Conservation (phyloP, 2,113 vertebrate species). For the Panthera tigris region DNA sequence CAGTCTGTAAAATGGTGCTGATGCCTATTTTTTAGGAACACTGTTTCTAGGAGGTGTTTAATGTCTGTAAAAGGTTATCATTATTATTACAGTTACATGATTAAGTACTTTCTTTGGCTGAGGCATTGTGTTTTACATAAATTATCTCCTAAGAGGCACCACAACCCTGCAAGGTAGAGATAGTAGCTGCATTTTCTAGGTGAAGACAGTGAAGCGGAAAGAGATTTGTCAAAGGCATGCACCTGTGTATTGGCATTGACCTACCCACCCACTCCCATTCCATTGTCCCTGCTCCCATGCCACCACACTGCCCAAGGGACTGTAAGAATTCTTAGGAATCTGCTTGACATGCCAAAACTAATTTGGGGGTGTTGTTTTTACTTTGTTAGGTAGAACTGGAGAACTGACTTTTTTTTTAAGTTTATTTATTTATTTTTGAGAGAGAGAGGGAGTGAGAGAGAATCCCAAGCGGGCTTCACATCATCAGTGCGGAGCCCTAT, state of each 20-base stretch:
- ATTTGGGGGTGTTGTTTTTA: not conserved
- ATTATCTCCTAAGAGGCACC: not conserved
- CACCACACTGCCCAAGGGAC: not conserved
- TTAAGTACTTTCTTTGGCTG: not conserved
- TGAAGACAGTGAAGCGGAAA: not conserved
- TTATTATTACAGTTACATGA: not conserved
- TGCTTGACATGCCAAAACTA: not conserved
- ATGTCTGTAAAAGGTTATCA: not conserved
- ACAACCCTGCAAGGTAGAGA: not conserved
- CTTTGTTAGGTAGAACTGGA: not conserved
- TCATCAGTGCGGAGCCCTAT: no score
- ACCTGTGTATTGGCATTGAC: not conserved
- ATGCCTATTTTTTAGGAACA: not conserved
- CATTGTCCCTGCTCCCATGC: not conserved
- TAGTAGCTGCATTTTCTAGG: not conserved
- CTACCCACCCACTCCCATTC: no score
- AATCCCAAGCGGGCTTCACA: no score
- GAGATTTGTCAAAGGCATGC: not conserved
- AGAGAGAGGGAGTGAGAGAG: no score
- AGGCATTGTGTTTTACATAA: not conserved
- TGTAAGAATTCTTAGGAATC: not conserved
- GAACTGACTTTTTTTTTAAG: not conserved
- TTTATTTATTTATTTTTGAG: no score
- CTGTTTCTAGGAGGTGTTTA: not conserved
- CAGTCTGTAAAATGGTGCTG: not conserved